Evolutionary conservation across 2,888 invertebrate genomes (phyloP).

Genomic region (Synergus laeviventris): DNA sequence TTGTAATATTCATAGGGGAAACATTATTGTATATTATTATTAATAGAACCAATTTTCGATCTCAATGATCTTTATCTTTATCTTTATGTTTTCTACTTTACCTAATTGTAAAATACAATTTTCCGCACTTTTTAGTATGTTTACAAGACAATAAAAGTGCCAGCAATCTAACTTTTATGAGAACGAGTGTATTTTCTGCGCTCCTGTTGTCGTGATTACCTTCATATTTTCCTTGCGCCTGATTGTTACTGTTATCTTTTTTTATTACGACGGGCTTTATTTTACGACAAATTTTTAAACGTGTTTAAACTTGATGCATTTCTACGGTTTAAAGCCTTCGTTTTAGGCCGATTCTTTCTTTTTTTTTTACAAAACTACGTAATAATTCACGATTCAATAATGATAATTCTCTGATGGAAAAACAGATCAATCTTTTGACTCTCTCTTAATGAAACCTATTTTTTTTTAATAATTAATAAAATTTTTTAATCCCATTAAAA

Average conservation of each 20-base stretch:
- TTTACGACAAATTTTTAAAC: not conserved
- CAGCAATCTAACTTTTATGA: not conserved
- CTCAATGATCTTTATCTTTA: not conserved
- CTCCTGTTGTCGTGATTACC: not conserved
- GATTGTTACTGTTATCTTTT: not conserved
- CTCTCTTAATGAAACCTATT: conserved; percentile 9
- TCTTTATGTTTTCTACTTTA: too few relatives aligned
- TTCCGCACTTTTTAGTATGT: not conserved
- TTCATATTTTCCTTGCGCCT: not conserved
- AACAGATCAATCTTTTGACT: not conserved
- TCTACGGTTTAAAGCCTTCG: not conserved
- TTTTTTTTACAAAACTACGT: not conserved
- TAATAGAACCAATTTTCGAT: not conserved
- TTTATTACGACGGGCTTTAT: not conserved
- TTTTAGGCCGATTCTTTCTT: not conserved
- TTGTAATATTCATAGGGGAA: not conserved
- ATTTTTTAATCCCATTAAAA: too few relatives aligned
- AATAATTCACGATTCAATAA: not conserved
- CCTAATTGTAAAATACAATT: too few relatives aligned
- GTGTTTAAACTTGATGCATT: not conserved
- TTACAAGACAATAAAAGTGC: not conserved
- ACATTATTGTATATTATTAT: not conserved
- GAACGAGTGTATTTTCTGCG: not conserved
- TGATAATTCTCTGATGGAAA: not conserved
- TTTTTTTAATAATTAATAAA: not conserved